Evolutionary conservation across 2,888 invertebrate genomes (phyloP), one percentile per base, ranked within the genome.

Genomic region (Alloplasta piceator): DNA sequence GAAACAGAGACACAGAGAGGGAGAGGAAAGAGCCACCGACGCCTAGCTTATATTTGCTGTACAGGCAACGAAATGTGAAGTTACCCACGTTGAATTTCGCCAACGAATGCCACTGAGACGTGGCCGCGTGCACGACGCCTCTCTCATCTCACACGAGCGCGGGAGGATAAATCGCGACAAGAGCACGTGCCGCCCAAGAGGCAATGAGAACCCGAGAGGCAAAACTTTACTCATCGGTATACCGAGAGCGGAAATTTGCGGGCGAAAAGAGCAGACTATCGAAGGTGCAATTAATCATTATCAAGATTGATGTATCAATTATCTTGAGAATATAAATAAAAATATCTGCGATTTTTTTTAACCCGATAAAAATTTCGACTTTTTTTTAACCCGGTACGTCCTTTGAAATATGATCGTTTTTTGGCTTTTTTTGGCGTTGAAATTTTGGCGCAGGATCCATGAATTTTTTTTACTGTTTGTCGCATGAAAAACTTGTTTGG

Each of bases 141-240:
- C 66, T 73, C 72, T 68, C 77, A 63, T 67, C 52, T 52, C 36
- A 60, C 60, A 46, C 67, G 64, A 46, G 58, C 60, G 71, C 70
- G 78, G 56, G 71, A 74, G 77, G 60, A 77, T 74, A 77, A 81
- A 81, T 81, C 64, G 80, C 77, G 39, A 60, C 46, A 26, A 61
- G 39, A 71, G 63, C 82, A 73, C 82, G 80, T 77, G 80, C 67
- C 78, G 70, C 61, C 74, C 67, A 63, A 72, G 72, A 80, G 43
- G 50, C 41, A 14, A 12, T 66, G 66, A 60, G 43, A 12, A 9
- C 14, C 46, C 12, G 39, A 36, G 75, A 64, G 73, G 43, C n/a
- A 48, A 63, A 56, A 75, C 52, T 75, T 75, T 68, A 3, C 26
- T 26, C 26, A 26, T 26, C 26, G 26, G 26, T 26, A 26, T 26